These are phyloP conservation scores for Cathartes aura DNA, from an alignment of 2,113 vertebrate genomes.

Conservation along the genomic window DNA sequence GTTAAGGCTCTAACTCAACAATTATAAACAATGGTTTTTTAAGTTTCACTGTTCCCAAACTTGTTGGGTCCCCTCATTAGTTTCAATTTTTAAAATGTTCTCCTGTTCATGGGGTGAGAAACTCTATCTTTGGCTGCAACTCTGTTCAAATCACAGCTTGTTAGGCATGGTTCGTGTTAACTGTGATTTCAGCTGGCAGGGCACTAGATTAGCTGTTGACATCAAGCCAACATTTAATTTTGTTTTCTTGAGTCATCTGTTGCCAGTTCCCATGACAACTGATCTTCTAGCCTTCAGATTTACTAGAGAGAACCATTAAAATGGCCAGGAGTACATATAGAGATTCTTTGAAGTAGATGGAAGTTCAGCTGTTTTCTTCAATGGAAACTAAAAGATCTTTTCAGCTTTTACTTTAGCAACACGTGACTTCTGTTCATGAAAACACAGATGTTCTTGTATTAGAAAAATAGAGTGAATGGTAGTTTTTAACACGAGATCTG, in stretches of 20 bases:
- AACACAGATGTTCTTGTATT: neutral
- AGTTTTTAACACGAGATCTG: neutral
- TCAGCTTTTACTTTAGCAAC: slow-evolving; percentile 1
- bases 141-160: slow-evolving; percentile 64
- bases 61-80: slow-evolving; percentile 27
- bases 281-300: slow-evolving; percentile 51
- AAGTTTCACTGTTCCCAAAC: neutral
- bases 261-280: slow-evolving; percentile 68
- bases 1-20: neutral
- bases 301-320: slow-evolving; percentile 53
- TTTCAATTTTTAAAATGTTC: slow-evolving; percentile 22
- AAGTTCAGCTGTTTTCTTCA: slow-evolving; percentile 52
- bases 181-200: slow-evolving; percentile 68
- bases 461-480: neutral
- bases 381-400: slow-evolving; percentile 16
- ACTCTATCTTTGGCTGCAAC: slow-evolving; percentile 56
- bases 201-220: slow-evolving; percentile 65
- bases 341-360: slow-evolving; percentile 23
- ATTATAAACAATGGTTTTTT: neutral
- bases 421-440: neutral
- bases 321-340: slow-evolving; percentile 9
- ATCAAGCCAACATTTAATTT: slow-evolving; percentile 70
- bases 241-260: slow-evolving; percentile 71
- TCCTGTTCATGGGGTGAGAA: slow-evolving; percentile 43
- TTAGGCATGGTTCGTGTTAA: slow-evolving; percentile 49